These are phyloP conservation scores for Chaetura pelagica DNA, from an alignment of 2,113 vertebrate species.

Conservation along the genomic window DNA sequence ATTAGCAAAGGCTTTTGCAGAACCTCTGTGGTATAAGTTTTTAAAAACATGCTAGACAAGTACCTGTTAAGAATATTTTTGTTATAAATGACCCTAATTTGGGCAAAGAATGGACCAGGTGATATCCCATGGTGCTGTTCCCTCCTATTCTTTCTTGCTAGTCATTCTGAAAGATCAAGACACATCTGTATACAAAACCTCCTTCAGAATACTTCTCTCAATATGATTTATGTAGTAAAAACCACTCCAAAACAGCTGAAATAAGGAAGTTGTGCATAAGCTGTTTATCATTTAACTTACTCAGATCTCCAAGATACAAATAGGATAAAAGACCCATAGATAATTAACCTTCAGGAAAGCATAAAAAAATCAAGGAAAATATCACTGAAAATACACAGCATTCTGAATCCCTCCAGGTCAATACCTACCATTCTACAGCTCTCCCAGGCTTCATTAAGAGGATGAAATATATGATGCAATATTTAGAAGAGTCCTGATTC, in stretches of 20 bases:
- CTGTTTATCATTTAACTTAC: conserved; percentile 17
- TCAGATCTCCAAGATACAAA: neutral
- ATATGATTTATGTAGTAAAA: neutral
- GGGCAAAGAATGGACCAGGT: neutral
- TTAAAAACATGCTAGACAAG: neutral
- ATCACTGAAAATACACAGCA: neutral
- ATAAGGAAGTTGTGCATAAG: neutral
- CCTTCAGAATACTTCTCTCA: neutral
- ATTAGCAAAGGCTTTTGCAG: neutral
- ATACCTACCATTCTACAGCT: neutral
- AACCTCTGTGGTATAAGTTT: neutral
- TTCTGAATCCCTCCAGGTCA: conserved; percentile 24
- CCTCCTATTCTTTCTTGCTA: neutral
- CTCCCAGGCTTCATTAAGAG: conserved; percentile 30
- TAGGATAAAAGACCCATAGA: neutral
- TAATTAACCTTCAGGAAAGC: conserved; percentile 43
- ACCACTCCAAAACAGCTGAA: neutral
- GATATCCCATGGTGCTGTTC: neutral
- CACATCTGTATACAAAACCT: neutral
- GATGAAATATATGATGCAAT: conserved; percentile 2
- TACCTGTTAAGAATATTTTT: neutral
- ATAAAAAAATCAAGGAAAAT: neutral
- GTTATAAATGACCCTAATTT: neutral
- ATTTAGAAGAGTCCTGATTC: conserved; percentile 34
- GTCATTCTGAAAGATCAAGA: neutral